A percentile compares a stretch with the other conserved stretches of the same genome.
phyloP scores from a whole-genome alignment of 2,113 vertebrate species.

The Oceanites oceanicus region DNA sequence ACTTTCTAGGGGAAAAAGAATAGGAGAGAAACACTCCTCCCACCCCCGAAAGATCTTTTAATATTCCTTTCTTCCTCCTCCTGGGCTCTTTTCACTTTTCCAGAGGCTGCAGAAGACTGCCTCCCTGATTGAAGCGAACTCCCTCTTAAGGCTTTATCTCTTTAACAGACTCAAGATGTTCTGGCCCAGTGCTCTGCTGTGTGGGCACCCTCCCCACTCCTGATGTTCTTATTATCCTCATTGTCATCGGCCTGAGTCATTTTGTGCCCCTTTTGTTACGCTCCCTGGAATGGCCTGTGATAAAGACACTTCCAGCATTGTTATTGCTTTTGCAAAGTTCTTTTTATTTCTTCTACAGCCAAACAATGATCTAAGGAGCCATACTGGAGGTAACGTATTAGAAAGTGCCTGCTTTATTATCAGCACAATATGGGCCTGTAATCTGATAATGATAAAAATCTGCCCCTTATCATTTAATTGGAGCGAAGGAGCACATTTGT shows the following conservation, averaged over 20 bases:
- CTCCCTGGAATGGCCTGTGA: not conserved
- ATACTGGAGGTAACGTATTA: not conserved
- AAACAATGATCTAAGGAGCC: constrained; percentile 26
- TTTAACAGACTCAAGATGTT: not conserved
- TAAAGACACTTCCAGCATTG: constrained; percentile 11
- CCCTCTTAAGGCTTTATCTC: not conserved
- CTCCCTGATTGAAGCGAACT: not conserved
- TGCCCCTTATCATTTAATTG: constrained; percentile 69
- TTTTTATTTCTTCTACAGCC: not conserved
- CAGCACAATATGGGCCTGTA: constrained; percentile 24
- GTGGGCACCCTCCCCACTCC: not conserved
- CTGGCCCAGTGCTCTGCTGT: not conserved
- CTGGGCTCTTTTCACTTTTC: not conserved
- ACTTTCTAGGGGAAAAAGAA: not conserved
- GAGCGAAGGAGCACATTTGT: constrained; percentile 3
- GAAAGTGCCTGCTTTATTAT: constrained; percentile 25
- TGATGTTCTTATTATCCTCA: not conserved
- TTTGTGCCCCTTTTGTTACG: not conserved
- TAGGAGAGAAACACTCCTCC: not conserved
- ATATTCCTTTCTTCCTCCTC: not conserved
- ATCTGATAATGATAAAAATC: constrained; percentile 54
- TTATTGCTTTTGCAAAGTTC: not conserved
- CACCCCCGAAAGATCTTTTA: not conserved
- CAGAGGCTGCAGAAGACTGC: not conserved
- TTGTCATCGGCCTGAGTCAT: not conserved